Base-by-base conservation (phyloP, 2,113 vertebrate species). In the Phrynosoma blainvillii region DNA sequence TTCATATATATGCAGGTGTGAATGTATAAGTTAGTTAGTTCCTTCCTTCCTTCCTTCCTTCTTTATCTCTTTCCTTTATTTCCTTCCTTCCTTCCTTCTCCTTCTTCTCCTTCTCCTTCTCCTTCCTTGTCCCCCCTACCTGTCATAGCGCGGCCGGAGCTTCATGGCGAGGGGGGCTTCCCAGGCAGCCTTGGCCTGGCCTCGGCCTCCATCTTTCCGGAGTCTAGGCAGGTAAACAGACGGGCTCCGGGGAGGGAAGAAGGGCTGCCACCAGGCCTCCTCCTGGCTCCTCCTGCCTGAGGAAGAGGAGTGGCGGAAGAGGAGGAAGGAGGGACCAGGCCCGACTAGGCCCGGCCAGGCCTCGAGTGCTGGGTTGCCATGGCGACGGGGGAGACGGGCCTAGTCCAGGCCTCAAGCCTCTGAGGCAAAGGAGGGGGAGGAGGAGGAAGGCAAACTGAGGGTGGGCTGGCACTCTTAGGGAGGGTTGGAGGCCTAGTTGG, bases 81-180 rank as follows among this genome's bases (percentile, higher is more conserved):
- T 70, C 42, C n/a, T 18, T 25, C 52, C 4, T 56, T n/a, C 25
- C 65, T 40, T 1, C 40, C 30, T 13, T 20, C 5, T 2, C 2
- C 12, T 1, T 18, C 20, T 23, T 1, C 23, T 3, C 54, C n/a
- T n/a, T n/a, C n/a, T 1, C 40, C 30, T 13, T 20, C 5, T 2
- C 2, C 12, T 1, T 18, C 20, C 23, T 1, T n/a, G n/a, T n/a
- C n/a, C n/a, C 23, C 3, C 54, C 82, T 40, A 91, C 97, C 98
- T 97, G 95, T 98, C 97, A 97, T 95, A 93, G 89, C 96, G 40
- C 36, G 94, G 76, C 86, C 97, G 94, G 87, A 95, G 96, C 96
- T 97, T 97, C 97, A 97, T 96, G 90, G 86, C 95, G 96, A 89
- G 52, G 90, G 79, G 11, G n/a, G 71, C 62, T 56, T 73, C 52